These are phyloP conservation scores for Yoshiicerus persimilis DNA, from an alignment of 1,140 invertebrate species.

Conservation along the genomic window DNA sequence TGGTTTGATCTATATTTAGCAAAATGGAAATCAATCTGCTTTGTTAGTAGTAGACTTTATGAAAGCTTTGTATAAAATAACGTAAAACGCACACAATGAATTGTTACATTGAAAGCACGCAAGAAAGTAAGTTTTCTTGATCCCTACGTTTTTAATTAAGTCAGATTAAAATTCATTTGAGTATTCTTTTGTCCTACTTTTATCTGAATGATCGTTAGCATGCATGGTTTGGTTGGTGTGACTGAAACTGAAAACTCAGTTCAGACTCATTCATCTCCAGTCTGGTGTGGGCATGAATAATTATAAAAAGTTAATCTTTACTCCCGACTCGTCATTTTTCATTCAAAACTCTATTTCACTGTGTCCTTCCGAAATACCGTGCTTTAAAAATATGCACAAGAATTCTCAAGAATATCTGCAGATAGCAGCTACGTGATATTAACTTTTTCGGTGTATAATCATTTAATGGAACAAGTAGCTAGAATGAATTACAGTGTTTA, in stretches of 20 bases:
- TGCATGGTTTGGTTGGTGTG: neutral
- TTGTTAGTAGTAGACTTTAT: too few relatives aligned
- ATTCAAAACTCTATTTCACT: neutral
- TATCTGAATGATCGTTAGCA: neutral
- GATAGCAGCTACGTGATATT: neutral
- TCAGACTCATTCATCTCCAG: neutral
- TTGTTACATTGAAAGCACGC: too few relatives aligned
- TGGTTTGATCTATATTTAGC: too few relatives aligned
- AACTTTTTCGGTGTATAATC: neutral
- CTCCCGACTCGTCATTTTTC: neutral
- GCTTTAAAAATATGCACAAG: neutral
- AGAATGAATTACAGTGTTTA: neutral
- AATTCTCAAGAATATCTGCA: neutral
- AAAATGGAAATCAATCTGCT: too few relatives aligned
- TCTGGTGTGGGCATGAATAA: neutral
- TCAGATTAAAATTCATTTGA: neutral
- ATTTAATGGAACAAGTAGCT: neutral
- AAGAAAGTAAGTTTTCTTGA: neutral
- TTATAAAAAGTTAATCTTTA: neutral
- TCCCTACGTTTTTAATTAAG: neutral
- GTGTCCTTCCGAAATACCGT: neutral
- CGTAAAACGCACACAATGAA: too few relatives aligned
- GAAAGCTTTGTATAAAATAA: too few relatives aligned
- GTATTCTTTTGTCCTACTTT: neutral
- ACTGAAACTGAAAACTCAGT: neutral